phyloP scores from a whole-genome alignment of 92 coral and sea anemone species.

The Nematostella vectensis region DNA sequence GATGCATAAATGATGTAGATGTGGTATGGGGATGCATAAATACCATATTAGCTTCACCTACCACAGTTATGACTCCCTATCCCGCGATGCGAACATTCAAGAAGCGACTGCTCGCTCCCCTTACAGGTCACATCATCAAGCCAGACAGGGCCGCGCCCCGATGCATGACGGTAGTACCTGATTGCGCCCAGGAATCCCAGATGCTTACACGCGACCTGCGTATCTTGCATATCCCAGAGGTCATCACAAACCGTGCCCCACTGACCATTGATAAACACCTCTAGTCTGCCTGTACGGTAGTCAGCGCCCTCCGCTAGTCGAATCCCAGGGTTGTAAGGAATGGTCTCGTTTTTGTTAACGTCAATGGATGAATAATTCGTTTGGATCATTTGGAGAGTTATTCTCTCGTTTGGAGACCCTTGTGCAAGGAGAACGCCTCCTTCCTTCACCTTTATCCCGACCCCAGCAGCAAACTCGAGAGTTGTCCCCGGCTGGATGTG shows the following conservation, averaged over 20 bases:
- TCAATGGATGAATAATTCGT: constrained; percentile 20
- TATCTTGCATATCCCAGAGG: constrained; percentile 29
- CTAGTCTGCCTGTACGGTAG: constrained; percentile 50
- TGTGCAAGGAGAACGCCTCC: constrained; percentile 44
- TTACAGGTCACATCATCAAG: constrained; percentile 50
- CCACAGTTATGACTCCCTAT: constrained; percentile 45
- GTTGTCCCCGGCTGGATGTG: constrained; percentile 47
- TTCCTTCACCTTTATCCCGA: constrained; percentile 31
- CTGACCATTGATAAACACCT: constrained; percentile 38
- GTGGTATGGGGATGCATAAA: no score
- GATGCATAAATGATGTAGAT: no score
- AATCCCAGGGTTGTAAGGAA: constrained; percentile 31
- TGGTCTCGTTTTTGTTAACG: constrained; percentile 15
- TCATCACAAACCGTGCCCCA: constrained; percentile 68
- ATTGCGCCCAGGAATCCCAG: constrained; percentile 60
- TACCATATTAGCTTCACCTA: no score
- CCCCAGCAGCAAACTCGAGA: constrained; percentile 24
- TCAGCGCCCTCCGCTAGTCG: constrained; percentile 51
- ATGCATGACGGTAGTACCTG: constrained; percentile 24
- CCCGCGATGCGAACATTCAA: constrained; percentile 39
- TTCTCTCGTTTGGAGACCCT: constrained; percentile 27
- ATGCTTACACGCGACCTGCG: constrained; percentile 59
- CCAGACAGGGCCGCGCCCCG: constrained; percentile 46
- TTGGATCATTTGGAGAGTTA: constrained; percentile 21
- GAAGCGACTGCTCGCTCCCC: constrained; percentile 37